Evolutionary conservation across 2,797 vertebrate species (phyloP).

Genomic region (Hipposideros larvatus): DNA sequence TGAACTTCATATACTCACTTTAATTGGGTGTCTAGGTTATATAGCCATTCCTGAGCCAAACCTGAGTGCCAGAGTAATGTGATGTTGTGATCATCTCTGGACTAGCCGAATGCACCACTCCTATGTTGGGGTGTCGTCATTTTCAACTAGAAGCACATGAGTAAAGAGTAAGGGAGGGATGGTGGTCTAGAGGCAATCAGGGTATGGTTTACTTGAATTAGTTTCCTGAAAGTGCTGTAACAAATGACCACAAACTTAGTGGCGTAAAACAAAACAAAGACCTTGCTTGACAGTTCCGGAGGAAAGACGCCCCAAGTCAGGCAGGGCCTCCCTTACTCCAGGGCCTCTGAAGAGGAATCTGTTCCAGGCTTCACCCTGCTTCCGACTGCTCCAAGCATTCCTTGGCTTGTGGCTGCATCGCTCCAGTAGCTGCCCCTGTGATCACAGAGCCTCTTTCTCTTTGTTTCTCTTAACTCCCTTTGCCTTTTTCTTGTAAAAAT

Average conservation of each 20-base stretch:
- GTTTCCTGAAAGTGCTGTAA: not conserved
- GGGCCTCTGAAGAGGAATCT: not conserved
- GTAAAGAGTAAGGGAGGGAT: not conserved
- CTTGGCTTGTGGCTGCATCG: not conserved
- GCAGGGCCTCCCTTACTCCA: not conserved
- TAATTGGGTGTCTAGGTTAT: not conserved
- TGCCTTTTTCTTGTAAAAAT: not conserved
- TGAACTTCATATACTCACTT: not conserved
- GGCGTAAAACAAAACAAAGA: not conserved
- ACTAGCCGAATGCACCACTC: not conserved
- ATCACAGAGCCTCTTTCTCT: not conserved
- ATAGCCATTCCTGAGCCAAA: not conserved
- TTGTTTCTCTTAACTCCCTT: not conserved
- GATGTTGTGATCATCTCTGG: not conserved
- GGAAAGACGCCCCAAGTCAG: not conserved
- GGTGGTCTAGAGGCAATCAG: not conserved
- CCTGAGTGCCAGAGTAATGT: not conserved
- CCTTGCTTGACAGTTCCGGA: too few relatives aligned
- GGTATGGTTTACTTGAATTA: not conserved
- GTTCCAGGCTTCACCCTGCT: not conserved
- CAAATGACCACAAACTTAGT: not conserved
- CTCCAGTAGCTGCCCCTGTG: not conserved
- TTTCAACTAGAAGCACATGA: not conserved
- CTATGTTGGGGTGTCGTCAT: not conserved
- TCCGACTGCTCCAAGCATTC: not conserved